Conservation (phyloP, 2,113 vertebrate genomes). For the Ailurus styani region DNA sequence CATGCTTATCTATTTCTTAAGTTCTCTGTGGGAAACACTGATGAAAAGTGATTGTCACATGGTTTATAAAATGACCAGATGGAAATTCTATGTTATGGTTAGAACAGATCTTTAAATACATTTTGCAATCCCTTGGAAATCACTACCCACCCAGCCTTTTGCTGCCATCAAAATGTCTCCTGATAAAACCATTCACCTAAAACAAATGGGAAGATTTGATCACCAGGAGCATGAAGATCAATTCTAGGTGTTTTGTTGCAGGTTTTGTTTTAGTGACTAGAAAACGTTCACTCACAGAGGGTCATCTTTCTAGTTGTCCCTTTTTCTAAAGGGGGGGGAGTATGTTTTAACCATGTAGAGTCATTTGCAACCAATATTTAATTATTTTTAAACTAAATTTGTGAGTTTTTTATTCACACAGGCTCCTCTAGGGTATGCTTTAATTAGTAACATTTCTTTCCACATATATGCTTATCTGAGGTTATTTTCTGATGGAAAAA, state of each 20-base stretch:
- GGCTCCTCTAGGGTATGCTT: neutral
- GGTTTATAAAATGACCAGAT: conserved; percentile 23
- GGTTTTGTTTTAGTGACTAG: neutral
- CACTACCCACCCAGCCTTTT: neutral
- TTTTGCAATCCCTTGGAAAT: neutral
- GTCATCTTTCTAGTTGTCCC: neutral
- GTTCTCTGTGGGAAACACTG: neutral
- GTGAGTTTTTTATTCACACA: neutral
- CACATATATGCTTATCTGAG: neutral
- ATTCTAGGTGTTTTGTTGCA: neutral
- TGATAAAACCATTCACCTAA: neutral
- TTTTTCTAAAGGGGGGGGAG: neutral
- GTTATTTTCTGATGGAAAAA: neutral
- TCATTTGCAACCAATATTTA: neutral
- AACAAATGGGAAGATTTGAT: neutral
- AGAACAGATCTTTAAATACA: neutral
- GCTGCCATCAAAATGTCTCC: neutral
- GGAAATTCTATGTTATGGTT: neutral
- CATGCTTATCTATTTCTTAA: neutral
- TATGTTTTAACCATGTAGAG: neutral
- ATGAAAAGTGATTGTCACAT: neutral
- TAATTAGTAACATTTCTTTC: neutral
- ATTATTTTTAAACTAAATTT: neutral
- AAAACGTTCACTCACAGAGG: neutral
- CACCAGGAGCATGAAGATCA: neutral